Evolutionary conservation across 2,888 invertebrate genomes (phyloP).

Genomic region (Eristalis pertinax): DNA sequence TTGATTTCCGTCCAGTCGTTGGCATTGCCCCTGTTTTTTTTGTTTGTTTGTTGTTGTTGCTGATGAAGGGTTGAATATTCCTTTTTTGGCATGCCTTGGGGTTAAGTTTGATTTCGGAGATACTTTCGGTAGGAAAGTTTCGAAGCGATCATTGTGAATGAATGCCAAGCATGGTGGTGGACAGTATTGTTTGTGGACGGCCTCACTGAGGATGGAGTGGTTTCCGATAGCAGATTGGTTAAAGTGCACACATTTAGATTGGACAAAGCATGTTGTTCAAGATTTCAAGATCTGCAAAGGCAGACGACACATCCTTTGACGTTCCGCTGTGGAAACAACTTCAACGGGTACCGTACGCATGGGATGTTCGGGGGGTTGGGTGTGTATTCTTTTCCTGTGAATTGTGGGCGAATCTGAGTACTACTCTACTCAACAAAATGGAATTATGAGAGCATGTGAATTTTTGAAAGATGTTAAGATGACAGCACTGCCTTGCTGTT

Average conservation of each 20-base stretch:
- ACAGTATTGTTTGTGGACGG: neutral
- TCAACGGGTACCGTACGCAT: neutral
- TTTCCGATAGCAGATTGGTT: neutral
- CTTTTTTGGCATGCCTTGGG: neutral
- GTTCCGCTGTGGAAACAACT: neutral
- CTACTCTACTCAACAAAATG: no score
- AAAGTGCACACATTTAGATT: neutral
- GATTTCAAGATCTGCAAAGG: neutral
- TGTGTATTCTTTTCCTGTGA: neutral
- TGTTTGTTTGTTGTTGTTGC: no score
- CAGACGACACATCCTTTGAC: neutral
- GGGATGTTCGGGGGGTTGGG: neutral
- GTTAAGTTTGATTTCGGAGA: neutral
- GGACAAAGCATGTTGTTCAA: neutral
- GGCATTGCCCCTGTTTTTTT: neutral
- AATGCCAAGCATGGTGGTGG: neutral
- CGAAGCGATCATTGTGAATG: neutral
- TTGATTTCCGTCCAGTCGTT: constrained; percentile 39
- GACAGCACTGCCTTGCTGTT: no score
- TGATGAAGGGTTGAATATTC: neutral
- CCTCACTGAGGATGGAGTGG: neutral
- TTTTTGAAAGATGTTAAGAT: no score
- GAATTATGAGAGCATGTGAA: no score
- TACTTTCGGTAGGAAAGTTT: constrained; percentile 6
- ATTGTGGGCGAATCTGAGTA: no score